Conservation (phyloP, 2,888 invertebrate genomes). For the Scelioninae gen. 1 region DNA sequence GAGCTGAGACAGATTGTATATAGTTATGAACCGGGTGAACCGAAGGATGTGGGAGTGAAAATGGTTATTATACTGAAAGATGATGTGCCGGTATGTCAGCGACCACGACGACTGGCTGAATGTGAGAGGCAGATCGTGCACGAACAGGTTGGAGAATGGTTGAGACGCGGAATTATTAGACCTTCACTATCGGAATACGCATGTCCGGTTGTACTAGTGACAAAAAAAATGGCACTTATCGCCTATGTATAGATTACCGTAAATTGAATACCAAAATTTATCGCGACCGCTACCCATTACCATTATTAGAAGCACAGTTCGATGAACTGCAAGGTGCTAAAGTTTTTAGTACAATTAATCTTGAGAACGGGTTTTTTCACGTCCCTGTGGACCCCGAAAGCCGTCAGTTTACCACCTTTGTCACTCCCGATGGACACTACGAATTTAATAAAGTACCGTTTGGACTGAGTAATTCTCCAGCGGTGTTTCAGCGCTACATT, state of each 20-base stretch:
- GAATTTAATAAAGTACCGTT: conserved; percentile 64
- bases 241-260: too few relatives aligned
- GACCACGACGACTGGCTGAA: conserved; percentile 46
- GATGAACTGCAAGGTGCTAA: too few relatives aligned
- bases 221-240: too few relatives aligned
- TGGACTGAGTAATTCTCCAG: conserved; percentile 64
- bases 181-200: too few relatives aligned
- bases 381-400: too few relatives aligned
- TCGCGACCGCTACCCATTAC: too few relatives aligned
- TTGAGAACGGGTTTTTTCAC: too few relatives aligned
- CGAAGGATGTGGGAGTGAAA: conserved; percentile 32
- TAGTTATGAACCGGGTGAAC: conserved; percentile 47
- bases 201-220: too few relatives aligned
- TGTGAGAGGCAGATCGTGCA: conserved; percentile 59
- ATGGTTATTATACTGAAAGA: conserved; percentile 61
- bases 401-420: conserved; percentile 50
- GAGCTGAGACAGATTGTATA: conserved; percentile 31
- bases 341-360: too few relatives aligned
- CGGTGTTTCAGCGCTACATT: conserved; percentile 63
- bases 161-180: conserved; percentile 53
- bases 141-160: conserved; percentile 59
- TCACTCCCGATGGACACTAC: conserved; percentile 47
- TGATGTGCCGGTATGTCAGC: conserved; percentile 56
- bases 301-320: too few relatives aligned
- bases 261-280: too few relatives aligned